These are phyloP conservation scores for Frieseomelitta varia DNA, from an alignment of 1,140 invertebrate species.

Conservation along the genomic window DNA sequence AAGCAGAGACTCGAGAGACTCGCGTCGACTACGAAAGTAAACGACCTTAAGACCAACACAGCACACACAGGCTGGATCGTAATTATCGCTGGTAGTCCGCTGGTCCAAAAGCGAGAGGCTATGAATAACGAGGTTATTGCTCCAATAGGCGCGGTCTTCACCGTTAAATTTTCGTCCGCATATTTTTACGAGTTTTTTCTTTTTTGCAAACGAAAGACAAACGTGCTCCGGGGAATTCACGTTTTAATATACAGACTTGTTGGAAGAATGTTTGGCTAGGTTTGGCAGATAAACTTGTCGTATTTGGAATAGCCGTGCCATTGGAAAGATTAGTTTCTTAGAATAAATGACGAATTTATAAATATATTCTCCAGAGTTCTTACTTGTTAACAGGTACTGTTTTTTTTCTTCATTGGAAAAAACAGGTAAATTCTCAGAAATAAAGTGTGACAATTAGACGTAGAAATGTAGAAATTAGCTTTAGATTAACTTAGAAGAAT, in stretches of 20 bases:
- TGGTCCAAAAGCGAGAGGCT: background rate
- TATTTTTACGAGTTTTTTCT: background rate
- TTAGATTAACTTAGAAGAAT: no score
- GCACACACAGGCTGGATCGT: background rate
- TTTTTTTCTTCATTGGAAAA: no score
- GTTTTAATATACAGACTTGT: background rate
- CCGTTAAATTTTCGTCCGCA: background rate
- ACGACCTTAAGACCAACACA: conserved; percentile 25
- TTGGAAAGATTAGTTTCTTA: background rate
- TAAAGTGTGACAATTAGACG: no score
- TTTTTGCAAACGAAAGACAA: background rate
- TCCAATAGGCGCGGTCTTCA: background rate
- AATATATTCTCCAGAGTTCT: background rate
- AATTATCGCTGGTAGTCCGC: background rate
- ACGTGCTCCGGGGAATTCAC: background rate
- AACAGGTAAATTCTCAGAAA: no score
- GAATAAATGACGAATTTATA: background rate
- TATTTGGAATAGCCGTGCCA: background rate
- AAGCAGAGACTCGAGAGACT: background rate
- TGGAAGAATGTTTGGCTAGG: background rate
- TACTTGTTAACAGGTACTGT: background rate
- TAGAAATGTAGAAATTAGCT: no score
- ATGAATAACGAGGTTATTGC: conserved; percentile 19
- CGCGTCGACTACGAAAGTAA: conserved; percentile 29
- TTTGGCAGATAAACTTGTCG: background rate